These are phyloP conservation scores for Thomomys bottae DNA, from an alignment of 2,113 vertebrate species.

Conservation along the genomic window DNA sequence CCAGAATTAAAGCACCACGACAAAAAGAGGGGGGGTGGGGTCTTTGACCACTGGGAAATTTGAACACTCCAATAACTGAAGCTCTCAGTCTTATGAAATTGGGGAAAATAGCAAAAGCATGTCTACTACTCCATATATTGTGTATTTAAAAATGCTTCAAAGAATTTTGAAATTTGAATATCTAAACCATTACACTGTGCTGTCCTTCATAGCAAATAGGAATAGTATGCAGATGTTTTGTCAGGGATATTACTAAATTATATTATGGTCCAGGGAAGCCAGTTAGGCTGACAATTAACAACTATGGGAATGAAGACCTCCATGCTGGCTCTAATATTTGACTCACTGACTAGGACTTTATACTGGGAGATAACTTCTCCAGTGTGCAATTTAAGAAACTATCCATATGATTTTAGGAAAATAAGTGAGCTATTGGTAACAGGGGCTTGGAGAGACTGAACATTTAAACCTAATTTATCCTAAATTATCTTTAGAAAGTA, in stretches of 20 bases:
- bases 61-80: not conserved
- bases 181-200: not conserved
- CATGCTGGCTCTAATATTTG: not conserved
- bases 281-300: not conserved
- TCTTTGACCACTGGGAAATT: not conserved
- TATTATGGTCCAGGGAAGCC: not conserved
- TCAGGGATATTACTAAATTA: not conserved
- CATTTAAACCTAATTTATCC: not conserved
- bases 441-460: not conserved
- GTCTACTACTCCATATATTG: not conserved
- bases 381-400: not conserved
- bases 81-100: not conserved
- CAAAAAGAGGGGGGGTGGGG: too few relatives aligned
- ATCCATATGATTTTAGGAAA: not conserved
- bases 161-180: constrained; percentile 36
- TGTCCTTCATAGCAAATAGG: not conserved
- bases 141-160: not conserved
- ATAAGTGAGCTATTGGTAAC: not conserved
- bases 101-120: constrained; percentile 21
- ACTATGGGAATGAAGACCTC: not conserved
- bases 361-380: not conserved
- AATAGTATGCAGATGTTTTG: not conserved
- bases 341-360: not conserved
- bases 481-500: not conserved
- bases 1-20: too few relatives aligned